Evolutionary conservation across 2,113 vertebrate genomes (phyloP).

Genomic region (Agapornis roseicollis): DNA sequence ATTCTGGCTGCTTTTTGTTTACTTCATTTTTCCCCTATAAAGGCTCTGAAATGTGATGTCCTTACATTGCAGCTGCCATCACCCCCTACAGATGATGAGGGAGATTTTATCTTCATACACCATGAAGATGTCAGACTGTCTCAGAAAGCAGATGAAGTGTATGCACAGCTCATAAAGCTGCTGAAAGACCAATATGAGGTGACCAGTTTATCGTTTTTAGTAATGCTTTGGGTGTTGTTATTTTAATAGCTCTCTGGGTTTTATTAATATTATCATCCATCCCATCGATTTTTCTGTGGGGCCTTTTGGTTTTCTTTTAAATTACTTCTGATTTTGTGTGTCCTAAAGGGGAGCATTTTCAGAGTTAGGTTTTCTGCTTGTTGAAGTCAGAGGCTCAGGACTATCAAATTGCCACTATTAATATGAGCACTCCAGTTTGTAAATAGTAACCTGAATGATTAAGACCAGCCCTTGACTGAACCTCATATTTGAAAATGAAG

Average conservation of each 20-base stretch:
- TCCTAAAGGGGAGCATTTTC: not conserved
- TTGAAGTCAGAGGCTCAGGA: not conserved
- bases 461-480: not conserved
- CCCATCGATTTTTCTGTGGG: not conserved
- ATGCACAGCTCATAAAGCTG: conserved; percentile 84
- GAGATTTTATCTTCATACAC: conserved; percentile 91
- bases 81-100: conserved; percentile 88
- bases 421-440: not conserved
- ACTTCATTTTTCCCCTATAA: not conserved
- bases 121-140: conserved; percentile 87
- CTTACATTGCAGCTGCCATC: conserved; percentile 84
- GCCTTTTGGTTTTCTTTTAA: not conserved
- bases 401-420: not conserved
- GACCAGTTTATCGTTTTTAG: not conserved
- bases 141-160: conserved; percentile 88
- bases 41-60: not conserved
- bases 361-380: not conserved
- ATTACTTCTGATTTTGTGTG: not conserved
- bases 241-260: not conserved
- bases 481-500: not conserved
- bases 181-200: conserved; percentile 92
- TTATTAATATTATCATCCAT: not conserved
- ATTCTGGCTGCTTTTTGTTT: not conserved
- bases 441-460: not conserved
- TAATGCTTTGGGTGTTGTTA: not conserved